phyloP scores from a whole-genome alignment of 2,888 invertebrate species.

The Lomographa bimaculata region DNA sequence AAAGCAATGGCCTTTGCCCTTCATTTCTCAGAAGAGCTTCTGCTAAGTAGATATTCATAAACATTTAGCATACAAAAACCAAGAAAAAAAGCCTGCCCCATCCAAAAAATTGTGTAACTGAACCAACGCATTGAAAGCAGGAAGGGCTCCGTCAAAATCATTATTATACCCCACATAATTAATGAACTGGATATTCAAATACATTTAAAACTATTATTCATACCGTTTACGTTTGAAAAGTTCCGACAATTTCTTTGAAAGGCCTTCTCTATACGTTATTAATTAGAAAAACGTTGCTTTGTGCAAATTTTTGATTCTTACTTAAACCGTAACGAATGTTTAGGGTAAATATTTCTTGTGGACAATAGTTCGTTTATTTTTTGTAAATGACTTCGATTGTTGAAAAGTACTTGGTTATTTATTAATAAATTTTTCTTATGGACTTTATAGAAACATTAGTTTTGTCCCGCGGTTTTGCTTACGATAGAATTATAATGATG shows the following conservation, averaged over 20 bases:
- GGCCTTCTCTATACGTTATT: slow-evolving; percentile 65
- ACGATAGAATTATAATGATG: no score
- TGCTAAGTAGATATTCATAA: slow-evolving; percentile 19
- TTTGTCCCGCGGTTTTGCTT: no score
- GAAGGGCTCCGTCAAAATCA: slow-evolving; percentile 81
- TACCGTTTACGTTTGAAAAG: slow-evolving; percentile 80
- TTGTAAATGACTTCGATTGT: slow-evolving; percentile 29
- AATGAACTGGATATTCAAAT: slow-evolving; percentile 83
- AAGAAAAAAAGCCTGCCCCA: slow-evolving; percentile 40
- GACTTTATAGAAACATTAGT: no score
- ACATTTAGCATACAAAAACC: slow-evolving; percentile 28
- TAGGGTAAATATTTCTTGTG: slow-evolving; percentile 61
- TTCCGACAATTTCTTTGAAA: slow-evolving; percentile 77
- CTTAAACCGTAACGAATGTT: slow-evolving; percentile 51
- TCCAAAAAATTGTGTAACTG: slow-evolving; percentile 69
- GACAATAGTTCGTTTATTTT: slow-evolving; percentile 41
- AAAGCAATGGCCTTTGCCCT: no score
- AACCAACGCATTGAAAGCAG: slow-evolving; percentile 73
- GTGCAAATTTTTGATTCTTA: slow-evolving; percentile 61
- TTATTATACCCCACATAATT: slow-evolving; percentile 79
- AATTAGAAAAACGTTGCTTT: slow-evolving; percentile 65
- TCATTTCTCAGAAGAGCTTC: slow-evolving; percentile 30
- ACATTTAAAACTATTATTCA: slow-evolving; percentile 83
- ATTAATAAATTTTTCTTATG: no score
- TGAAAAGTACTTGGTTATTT: slow-evolving; percentile 27